phyloP scores from a whole-genome alignment of 2,113 vertebrate species.

The Anarrhichthys ocellatus region DNA sequence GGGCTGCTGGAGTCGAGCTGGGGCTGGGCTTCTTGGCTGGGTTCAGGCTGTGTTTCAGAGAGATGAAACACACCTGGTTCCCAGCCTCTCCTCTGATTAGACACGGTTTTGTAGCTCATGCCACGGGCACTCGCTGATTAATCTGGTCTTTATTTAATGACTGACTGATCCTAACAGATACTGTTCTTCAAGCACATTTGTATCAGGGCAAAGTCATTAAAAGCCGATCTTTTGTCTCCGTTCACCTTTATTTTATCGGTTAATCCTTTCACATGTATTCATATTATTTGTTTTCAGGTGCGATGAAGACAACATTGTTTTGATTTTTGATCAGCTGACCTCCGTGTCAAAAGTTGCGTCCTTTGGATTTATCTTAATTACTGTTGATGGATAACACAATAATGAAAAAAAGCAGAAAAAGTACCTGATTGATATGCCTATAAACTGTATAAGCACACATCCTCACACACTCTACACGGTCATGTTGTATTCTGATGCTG shows the following conservation, averaged over 20 bases:
- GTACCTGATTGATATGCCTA: conserved; percentile 9
- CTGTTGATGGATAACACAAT: conserved; percentile 19
- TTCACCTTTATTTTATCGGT: neutral
- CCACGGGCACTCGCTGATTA: conserved; percentile 52
- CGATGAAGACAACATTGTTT: neutral
- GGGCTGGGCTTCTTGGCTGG: conserved; percentile 57
- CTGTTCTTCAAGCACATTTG: conserved; percentile 23
- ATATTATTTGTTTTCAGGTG: conserved; percentile 20
- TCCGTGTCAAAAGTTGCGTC: conserved; percentile 33
- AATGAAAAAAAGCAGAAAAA: conserved; percentile 13
- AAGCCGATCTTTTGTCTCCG: conserved; percentile 29
- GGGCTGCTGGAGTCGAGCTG: conserved; percentile 63
- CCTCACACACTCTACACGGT: neutral
- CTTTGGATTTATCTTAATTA: conserved; percentile 35
- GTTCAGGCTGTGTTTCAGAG: conserved; percentile 63
- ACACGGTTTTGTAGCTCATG: conserved; percentile 49
- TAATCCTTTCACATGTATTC: conserved; percentile 15
- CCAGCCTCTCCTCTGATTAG: conserved; percentile 59
- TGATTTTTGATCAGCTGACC: conserved; percentile 36
- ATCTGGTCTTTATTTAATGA: conserved; percentile 62
- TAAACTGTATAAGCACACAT: neutral
- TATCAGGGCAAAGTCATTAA: conserved; percentile 36
- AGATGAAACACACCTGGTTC: conserved; percentile 78
- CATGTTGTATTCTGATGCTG: conserved; percentile 6
- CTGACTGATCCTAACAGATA: conserved; percentile 44